A percentile compares a stretch with the other conserved stretches of the same genome.
phyloP scores from a whole-genome alignment of 2,113 vertebrate species.

The Pantherophis guttatus region DNA sequence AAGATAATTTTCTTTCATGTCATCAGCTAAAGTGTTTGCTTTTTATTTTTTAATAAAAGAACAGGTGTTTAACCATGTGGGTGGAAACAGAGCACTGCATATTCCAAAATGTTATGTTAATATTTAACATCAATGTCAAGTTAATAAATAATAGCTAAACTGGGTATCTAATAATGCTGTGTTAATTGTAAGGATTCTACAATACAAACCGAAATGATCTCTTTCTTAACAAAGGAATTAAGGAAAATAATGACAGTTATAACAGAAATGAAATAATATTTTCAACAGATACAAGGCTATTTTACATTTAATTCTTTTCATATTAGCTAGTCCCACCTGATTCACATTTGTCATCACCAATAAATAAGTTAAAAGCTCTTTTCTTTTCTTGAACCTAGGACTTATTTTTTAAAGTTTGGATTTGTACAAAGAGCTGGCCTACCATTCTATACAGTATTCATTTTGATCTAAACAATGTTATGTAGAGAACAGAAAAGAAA shows the following conservation, averaged over 20 bases:
- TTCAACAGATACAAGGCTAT: neutral
- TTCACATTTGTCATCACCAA: neutral
- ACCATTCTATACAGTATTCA: neutral
- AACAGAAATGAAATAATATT: constrained; percentile 7
- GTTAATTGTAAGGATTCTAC: constrained; percentile 37
- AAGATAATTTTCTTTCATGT: constrained; percentile 45
- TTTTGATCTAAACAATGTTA: neutral
- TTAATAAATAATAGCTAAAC: constrained; percentile 43
- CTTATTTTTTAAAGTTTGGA: neutral
- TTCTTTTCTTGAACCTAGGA: neutral
- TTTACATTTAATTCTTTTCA: neutral
- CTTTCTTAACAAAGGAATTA: constrained; percentile 27
- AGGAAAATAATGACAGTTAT: constrained; percentile 30
- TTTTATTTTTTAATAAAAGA: constrained; percentile 48
- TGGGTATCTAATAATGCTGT: constrained; percentile 22
- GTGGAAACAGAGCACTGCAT: constrained; percentile 55
- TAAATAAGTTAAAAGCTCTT: neutral
- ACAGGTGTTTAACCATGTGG: constrained; percentile 64
- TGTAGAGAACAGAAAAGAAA: neutral
- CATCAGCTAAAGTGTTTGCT: constrained; percentile 55
- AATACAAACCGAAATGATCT: neutral
- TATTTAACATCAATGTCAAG: constrained; percentile 52
- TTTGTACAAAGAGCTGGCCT: neutral
- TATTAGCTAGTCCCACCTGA: neutral
- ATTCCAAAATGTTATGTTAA: constrained; percentile 26